phyloP scores from a whole-genome alignment of 2,797 vertebrate species.

The Esox masquinongy region DNA sequence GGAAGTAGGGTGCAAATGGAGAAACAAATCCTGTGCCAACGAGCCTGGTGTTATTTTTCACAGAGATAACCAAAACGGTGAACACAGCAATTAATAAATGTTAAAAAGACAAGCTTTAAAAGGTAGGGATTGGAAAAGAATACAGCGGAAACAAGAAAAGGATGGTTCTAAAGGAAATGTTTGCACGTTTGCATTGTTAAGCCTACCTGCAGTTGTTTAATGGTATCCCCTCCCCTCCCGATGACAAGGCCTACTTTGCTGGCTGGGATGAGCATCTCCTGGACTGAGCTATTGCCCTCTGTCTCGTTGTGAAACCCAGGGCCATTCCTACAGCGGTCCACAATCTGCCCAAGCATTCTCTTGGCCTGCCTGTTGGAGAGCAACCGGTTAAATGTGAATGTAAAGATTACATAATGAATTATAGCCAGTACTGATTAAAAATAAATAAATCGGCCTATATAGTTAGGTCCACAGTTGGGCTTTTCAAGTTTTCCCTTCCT shows the following conservation, averaged over 20 bases:
- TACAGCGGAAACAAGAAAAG: no score
- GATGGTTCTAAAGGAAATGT: no score
- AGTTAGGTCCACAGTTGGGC: background rate
- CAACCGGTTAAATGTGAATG: background rate
- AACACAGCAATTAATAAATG: background rate
- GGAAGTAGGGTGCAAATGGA: background rate
- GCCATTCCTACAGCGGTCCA: constrained; percentile 95
- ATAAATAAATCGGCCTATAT: background rate
- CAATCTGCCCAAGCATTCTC: constrained; percentile 91
- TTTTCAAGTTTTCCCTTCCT: background rate
- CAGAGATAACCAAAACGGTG: background rate
- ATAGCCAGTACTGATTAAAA: background rate
- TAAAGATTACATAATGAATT: background rate
- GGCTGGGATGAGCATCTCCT: constrained; percentile 94
- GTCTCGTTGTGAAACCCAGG: constrained; percentile 90
- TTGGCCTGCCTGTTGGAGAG: constrained; percentile 87
- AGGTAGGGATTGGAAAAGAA: no score
- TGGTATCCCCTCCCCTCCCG: constrained; percentile 96
- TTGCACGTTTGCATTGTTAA: no score
- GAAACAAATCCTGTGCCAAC: background rate
- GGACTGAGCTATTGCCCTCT: constrained; percentile 85
- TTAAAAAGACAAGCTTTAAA: no score
- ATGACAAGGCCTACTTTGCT: constrained; percentile 98
- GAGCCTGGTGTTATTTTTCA: background rate
- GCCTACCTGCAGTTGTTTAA: constrained; percentile 93